Percentiles rank a stretch among this genome's conserved stretches.
These are phyloP conservation scores for Ephialtes manifestator DNA, from an alignment of 2,888 invertebrate species.

Conservation along the genomic window DNA sequence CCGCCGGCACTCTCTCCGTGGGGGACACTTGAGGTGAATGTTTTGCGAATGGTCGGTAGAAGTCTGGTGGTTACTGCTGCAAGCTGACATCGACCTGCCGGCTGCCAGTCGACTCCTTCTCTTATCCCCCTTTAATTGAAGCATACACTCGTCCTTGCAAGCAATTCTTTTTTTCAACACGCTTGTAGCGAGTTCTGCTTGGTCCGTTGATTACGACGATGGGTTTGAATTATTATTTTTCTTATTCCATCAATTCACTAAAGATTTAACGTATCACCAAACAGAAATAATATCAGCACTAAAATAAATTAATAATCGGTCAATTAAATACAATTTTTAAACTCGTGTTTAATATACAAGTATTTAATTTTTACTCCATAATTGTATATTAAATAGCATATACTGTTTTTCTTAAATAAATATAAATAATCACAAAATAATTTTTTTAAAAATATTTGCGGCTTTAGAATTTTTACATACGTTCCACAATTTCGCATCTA, in stretches of 20 bases:
- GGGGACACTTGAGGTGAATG: constrained; percentile 85
- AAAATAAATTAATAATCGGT: no score
- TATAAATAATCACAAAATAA: no score
- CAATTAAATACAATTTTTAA: no score
- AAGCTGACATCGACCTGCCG: constrained; percentile 85
- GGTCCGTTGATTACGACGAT: constrained; percentile 4
- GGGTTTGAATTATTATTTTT: neutral
- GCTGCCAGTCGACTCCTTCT: constrained; percentile 72
- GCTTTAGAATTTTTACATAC: no score
- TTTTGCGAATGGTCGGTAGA: constrained; percentile 86
- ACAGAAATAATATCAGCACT: no score
- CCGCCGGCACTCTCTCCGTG: constrained; percentile 74
- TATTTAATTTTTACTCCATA: no score
- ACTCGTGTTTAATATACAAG: no score
- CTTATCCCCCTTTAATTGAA: constrained; percentile 25
- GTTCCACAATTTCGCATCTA: no score
- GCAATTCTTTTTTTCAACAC: constrained; percentile 37
- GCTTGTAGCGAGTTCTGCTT: neutral
- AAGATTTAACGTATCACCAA: no score
- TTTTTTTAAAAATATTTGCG: no score
- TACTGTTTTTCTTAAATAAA: no score
- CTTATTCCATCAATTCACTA: constrained; percentile 1
- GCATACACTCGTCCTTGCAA: constrained; percentile 19
- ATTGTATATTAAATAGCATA: no score
- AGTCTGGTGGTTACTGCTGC: constrained; percentile 85